Evolutionary conservation across 2,797 vertebrate genomes (phyloP).

Genomic region (Eupleurogrammus muticus): DNA sequence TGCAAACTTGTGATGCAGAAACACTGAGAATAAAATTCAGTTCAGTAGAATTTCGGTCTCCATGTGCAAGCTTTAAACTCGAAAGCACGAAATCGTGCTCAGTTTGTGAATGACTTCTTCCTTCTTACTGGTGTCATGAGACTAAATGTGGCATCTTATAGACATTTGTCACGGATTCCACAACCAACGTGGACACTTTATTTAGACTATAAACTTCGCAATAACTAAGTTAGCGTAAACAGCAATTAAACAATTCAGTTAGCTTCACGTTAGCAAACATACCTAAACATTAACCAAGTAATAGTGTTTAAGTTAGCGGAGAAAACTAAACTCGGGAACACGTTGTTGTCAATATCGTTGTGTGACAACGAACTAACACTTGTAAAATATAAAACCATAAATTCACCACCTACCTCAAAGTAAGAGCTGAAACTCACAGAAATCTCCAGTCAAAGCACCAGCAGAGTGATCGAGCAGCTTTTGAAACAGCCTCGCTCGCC

Average conservation of each 20-base stretch:
- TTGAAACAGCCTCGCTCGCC: conserved; percentile 45
- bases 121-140: too few species aligned
- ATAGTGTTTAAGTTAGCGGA: background rate
- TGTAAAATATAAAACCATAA: background rate
- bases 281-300: background rate
- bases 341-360: background rate
- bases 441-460: background rate
- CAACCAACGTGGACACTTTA: background rate
- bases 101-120: too few species aligned
- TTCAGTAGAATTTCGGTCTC: too few species aligned
- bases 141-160: too few species aligned
- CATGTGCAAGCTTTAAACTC: background rate
- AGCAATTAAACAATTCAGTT: too few species aligned
- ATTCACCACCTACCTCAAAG: conserved; percentile 63
- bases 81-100: too few species aligned
- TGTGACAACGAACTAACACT: rapidly evolving
- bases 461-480: background rate
- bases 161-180: background rate
- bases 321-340: background rate
- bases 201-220: background rate
- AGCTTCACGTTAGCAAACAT: background rate
- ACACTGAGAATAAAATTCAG: too few species aligned
- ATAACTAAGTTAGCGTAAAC: background rate
- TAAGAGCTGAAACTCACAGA: background rate
- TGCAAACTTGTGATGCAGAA: too few species aligned